Base-by-base conservation (phyloP, 92 coral and sea anemone genomes). In the Bergia puertoricense region DNA sequence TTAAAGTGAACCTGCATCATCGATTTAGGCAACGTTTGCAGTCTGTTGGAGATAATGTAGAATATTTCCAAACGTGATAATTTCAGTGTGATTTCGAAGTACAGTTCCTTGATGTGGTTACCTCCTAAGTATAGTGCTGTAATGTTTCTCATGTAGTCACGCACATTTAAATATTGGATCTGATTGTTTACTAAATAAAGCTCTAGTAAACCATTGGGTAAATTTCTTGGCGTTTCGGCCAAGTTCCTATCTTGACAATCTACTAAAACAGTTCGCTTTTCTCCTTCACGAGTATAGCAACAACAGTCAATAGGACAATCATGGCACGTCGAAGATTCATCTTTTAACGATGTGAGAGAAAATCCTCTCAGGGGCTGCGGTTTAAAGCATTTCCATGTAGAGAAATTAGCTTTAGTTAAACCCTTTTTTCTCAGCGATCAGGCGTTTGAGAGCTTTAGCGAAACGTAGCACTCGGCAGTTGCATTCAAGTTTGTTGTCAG, bases 381-480 rank as follows among this genome's bases (percentile, higher is more conserved):
- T 45, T 78, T 76, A 38, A 91, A 80, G 80, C 98, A 95, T 62
- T 88, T 82, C 98, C 98, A 95, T 54, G 92, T 85, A 37, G 89
- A 51, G 86, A 94, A 94, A 8, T 89, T 91, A 3, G 22, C 16
- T 2, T 82, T 20, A 59, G 41, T 38, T 18, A 93, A 30, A 44
- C 16, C 86, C 85, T 10, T 86, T 38, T 38, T 90, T 38, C 38
- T 59, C 86, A 37, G n/a, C 77, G 44, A 88, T 72, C 66, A 92
- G 56, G 1, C 41, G 8, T 79, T 74, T 80, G 23, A 94, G 40
- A 85, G 90, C 39, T 51, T 86, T 91, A 43, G 67, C 80, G 0
- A 92, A 42, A 22, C 23, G 37, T 39, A 90, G 41, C 8, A 88
- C 76, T 45, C 77, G 80, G 51, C 98, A 93, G 74, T 92, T 93